Conservation (phyloP, 2,888 invertebrate genomes). For the Suillia variegata region DNA sequence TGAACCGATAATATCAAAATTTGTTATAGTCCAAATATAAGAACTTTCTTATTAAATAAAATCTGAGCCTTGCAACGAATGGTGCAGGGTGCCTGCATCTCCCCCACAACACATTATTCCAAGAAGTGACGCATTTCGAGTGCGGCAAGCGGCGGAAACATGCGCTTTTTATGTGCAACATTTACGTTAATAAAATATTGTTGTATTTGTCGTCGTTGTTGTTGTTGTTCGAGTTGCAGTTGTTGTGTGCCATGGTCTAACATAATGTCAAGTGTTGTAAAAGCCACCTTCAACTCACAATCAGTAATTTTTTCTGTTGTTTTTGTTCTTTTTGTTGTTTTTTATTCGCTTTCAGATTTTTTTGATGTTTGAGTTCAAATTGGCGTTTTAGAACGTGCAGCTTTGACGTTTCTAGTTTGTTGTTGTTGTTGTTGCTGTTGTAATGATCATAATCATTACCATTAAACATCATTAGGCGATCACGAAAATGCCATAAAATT, state of each 20-base stretch:
- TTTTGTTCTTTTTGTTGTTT: background rate
- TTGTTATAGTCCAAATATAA: too few species aligned
- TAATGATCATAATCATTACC: slow-evolving; percentile 3
- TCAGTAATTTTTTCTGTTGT: background rate
- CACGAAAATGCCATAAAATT: slow-evolving; percentile 26
- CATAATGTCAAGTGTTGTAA: background rate
- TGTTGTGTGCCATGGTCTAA: background rate
- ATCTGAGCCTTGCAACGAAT: too few species aligned
- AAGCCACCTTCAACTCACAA: background rate
- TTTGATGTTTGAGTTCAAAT: background rate
- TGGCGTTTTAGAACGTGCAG: too few species aligned
- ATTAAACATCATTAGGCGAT: slow-evolving; percentile 23
- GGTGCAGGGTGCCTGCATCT: too few species aligned
- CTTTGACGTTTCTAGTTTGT: too few species aligned
- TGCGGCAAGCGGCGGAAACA: background rate
- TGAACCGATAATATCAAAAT: too few species aligned
- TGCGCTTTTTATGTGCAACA: background rate
- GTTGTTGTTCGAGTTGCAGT: too few species aligned
- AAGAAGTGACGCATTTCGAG: background rate
- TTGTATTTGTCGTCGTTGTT: too few species aligned
- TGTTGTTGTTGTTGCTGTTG: background rate
- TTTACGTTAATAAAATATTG: too few species aligned
- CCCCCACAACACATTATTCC: too few species aligned
- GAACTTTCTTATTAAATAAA: too few species aligned
- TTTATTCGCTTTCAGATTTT: background rate